phyloP scores from a whole-genome alignment of 2,113 vertebrate species.

The Brachirus orientalis region DNA sequence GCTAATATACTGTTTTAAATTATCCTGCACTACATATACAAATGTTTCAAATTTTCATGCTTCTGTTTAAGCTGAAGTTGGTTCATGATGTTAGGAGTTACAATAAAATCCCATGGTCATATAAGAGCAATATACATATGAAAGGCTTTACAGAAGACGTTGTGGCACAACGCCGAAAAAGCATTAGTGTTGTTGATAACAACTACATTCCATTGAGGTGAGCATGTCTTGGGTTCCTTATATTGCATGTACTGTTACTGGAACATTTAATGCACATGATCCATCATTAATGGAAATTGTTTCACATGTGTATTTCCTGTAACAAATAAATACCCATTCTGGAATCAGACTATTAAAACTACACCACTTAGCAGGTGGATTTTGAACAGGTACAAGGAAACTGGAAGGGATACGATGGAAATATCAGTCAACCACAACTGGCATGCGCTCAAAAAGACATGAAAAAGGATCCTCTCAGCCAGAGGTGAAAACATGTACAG shows the following conservation, averaged over 20 bases:
- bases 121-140: neutral
- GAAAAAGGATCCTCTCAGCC: neutral
- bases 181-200: constrained; percentile 1
- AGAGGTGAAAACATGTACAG: neutral
- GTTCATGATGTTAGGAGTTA: neutral
- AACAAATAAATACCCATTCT: neutral
- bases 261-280: neutral
- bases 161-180: neutral
- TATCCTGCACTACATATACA: neutral
- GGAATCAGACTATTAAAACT: neutral
- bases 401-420: neutral
- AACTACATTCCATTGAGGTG: neutral
- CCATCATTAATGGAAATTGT: neutral
- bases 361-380: neutral
- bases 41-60: neutral
- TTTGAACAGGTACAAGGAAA: neutral
- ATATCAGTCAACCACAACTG: neutral
- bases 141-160: neutral
- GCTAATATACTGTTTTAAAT: neutral
- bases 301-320: neutral
- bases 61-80: neutral
- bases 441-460: neutral
- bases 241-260: neutral
- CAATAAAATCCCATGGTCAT: too few relatives aligned
- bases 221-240: neutral